Evolutionary conservation across 2,888 invertebrate genomes (phyloP), one percentile per base, ranked within the genome.

Genomic region (Dicycla oo): DNA sequence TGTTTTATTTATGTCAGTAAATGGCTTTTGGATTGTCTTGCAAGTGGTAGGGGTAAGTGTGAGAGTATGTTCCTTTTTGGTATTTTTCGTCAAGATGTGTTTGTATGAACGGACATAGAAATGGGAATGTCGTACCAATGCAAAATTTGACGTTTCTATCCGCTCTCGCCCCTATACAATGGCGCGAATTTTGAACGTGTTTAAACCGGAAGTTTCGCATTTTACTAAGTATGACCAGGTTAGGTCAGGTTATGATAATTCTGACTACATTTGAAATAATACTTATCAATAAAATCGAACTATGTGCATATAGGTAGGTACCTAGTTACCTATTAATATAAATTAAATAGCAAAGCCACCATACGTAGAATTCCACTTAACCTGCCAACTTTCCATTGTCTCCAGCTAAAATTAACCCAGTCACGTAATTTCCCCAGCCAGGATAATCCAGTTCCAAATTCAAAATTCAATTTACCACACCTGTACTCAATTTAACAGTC

Each of bases 1-100:
- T 91, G 90, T 93, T 95, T 95, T 95, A 95, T 96, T 95, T 95
- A 95, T 95, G 93, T 89, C 82, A 86, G 90, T 88, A 93, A 93
- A 95, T 94, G 94, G 94, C 87, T 94, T 95, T 94, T 94, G 92
- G 94, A 95, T 95, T 95, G 95, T 88, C 86, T 79, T 84, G 88
- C 92, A 89, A 90, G 90, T 90, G 90, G 88, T 88, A 88, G 86
- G 88, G 87, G 86, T 87, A 88, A 73, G 75, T 69, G 66, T 68
- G 66, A 63, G 73, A 5, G 76, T 83, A 78, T 80, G 77, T 78
- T 64, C 78, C 68, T 83, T 70, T 77, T 75, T 60, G 49, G 57
- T 49, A 18, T 72, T 51, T 70, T 69, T 54, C 11, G 34, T 30
- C 15, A 49, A 15, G 2, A 15, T 26, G 5, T 15, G 7, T 38